Conservation (phyloP, 2,113 vertebrate genomes). For the Thalassarche chlororhynchos region DNA sequence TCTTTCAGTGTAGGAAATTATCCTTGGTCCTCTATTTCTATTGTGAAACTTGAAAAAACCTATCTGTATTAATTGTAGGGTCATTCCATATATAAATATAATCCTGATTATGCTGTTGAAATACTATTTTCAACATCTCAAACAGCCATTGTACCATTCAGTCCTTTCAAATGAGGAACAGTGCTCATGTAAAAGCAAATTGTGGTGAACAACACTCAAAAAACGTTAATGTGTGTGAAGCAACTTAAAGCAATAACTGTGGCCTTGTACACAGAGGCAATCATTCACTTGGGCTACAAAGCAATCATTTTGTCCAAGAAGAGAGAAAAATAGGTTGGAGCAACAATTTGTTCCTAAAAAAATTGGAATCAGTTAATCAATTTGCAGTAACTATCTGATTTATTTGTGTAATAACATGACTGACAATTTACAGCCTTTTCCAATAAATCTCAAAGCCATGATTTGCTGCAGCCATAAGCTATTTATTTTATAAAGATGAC, state of each 20-base stretch:
- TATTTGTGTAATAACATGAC: constrained; percentile 73
- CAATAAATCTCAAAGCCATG: constrained; percentile 69
- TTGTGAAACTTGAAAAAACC: background rate
- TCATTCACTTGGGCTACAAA: constrained; percentile 37
- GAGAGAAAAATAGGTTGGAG: constrained; percentile 60
- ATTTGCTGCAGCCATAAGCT: constrained; percentile 64
- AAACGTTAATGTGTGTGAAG: background rate
- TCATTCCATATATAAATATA: background rate
- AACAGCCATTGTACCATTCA: background rate
- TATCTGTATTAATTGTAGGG: background rate
- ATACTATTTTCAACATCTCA: constrained; percentile 12
- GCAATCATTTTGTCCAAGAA: constrained; percentile 51
- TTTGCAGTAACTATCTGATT: constrained; percentile 75
- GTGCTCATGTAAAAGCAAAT: constrained; percentile 17
- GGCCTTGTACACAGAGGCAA: constrained; percentile 34
- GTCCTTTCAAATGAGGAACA: background rate
- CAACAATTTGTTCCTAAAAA: constrained; percentile 63
- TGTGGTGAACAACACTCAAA: constrained; percentile 7
- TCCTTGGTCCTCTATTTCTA: background rate
- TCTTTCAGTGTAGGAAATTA: background rate
- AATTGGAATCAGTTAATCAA: constrained; percentile 71
- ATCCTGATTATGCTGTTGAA: background rate
- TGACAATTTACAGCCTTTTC: constrained; percentile 70
- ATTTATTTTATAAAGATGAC: constrained; percentile 67
- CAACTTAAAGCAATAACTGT: constrained; percentile 36